A percentile compares a stretch with the other conserved stretches of the same genome.
These are phyloP conservation scores for Gadus macrocephalus DNA, from an alignment of 2,113 vertebrate genomes.

Conservation along the genomic window DNA sequence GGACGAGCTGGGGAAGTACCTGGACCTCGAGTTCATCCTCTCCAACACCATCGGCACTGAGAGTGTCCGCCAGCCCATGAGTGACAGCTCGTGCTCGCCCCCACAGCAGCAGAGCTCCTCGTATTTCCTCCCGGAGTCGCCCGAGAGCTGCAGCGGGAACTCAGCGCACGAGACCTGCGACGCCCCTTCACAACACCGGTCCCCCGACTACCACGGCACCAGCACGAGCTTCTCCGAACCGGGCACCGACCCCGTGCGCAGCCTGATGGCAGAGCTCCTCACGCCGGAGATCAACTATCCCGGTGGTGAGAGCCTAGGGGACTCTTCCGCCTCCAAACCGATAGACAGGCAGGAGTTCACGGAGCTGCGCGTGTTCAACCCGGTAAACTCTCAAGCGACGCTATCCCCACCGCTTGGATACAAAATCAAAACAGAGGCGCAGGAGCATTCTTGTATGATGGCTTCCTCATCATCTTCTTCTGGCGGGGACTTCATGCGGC, in stretches of 20 bases:
- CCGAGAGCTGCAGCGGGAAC: conserved; percentile 78
- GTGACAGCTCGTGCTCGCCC: conserved; percentile 8
- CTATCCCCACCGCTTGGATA: conserved; percentile 60
- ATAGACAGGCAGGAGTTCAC: conserved; percentile 74
- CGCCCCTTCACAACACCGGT: conserved; percentile 55
- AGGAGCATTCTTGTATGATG: conserved; percentile 82
- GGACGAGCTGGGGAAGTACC: conserved; percentile 81
- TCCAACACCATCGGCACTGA: conserved; percentile 75
- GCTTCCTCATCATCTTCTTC: conserved; percentile 18
- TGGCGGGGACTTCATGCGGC: conserved; percentile 64
- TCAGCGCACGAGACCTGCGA: conserved; percentile 74
- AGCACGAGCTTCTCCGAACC: conserved; percentile 53
- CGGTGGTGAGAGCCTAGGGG: conserved; percentile 52
- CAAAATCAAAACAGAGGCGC: conserved; percentile 82
- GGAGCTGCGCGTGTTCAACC: conserved; percentile 69
- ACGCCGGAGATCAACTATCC: conserved; percentile 69
- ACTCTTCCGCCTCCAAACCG: conserved; percentile 48
- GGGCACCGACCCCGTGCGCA: conserved; percentile 66
- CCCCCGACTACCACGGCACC: conserved; percentile 33
- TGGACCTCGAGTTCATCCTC: conserved; percentile 89
- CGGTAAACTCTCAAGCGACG: background rate
- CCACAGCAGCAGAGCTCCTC: conserved; percentile 53
- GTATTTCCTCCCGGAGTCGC: conserved; percentile 84
- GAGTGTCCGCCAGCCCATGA: conserved; percentile 10
- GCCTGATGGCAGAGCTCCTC: conserved; percentile 87